Evolutionary conservation across 2,113 vertebrate species (phyloP).

Genomic region (Ameiurus melas): DNA sequence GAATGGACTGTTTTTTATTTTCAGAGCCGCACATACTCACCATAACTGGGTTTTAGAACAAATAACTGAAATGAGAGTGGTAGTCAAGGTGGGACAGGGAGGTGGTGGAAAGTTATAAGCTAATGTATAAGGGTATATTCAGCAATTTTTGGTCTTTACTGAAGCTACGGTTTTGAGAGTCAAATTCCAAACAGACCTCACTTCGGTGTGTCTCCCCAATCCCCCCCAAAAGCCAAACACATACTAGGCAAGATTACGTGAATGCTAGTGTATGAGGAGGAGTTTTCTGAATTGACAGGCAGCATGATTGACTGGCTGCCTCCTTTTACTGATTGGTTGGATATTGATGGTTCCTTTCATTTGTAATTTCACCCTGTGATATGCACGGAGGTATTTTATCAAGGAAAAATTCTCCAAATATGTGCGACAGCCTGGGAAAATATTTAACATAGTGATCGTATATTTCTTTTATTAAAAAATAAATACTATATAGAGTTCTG

Average conservation of each 20-base stretch:
- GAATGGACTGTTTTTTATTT: neutral
- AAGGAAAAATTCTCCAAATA: neutral
- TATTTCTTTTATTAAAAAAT: neutral
- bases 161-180: neutral
- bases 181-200: neutral
- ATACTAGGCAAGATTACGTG: neutral
- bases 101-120: neutral
- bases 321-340: neutral
- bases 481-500: neutral
- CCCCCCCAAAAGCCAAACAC: no score
- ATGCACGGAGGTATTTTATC: neutral
- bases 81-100: neutral
- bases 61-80: neutral
- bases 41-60: neutral
- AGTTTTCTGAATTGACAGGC: neutral
- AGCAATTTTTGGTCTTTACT: neutral
- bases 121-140: neutral
- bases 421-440: neutral
- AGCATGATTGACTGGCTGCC: neutral
- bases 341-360: neutral
- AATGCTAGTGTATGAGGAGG: neutral
- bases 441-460: neutral
- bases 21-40: neutral
- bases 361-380: no score
- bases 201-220: no score